Evolutionary conservation across 2,113 vertebrate species (phyloP).

Genomic region (Cochlearius cochlearius): DNA sequence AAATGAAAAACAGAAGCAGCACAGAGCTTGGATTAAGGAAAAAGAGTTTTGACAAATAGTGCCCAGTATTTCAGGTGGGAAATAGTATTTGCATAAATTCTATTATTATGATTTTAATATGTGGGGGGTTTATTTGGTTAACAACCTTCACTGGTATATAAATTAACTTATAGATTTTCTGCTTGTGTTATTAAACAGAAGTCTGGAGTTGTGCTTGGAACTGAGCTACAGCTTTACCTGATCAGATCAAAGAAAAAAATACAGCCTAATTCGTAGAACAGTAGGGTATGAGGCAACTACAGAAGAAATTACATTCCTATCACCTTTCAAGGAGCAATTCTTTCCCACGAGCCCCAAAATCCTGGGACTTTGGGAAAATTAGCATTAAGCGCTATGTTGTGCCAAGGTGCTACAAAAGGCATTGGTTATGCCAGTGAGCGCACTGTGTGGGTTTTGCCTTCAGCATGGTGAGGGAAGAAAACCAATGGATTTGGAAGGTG

Average conservation of each 20-base stretch:
- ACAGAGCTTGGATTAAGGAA: neutral
- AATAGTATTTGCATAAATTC: slow-evolving; percentile 44
- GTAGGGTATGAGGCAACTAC: neutral
- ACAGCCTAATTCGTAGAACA: neutral
- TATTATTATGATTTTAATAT: slow-evolving; percentile 8
- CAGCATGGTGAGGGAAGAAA: neutral
- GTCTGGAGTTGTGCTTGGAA: neutral
- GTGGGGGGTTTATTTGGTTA: neutral
- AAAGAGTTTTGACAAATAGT: neutral
- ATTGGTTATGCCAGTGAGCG: neutral
- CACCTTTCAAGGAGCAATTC: neutral
- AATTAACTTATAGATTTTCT: slow-evolving; percentile 11
- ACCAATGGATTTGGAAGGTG: neutral
- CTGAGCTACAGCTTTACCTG: neutral
- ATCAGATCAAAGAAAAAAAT: neutral
- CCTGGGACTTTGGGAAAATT: neutral
- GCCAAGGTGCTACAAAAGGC: neutral
- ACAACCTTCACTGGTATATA: neutral
- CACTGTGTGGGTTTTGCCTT: neutral
- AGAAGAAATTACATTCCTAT: neutral
- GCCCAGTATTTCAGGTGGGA: neutral
- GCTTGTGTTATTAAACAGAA: neutral
- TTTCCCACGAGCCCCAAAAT: neutral
- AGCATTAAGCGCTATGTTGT: neutral
- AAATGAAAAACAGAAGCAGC: neutral